Percentiles rank a stretch among this genome's conserved stretches.
Evolutionary conservation across 2,113 vertebrate species (phyloP).

Genomic region (Alethe diademata): DNA sequence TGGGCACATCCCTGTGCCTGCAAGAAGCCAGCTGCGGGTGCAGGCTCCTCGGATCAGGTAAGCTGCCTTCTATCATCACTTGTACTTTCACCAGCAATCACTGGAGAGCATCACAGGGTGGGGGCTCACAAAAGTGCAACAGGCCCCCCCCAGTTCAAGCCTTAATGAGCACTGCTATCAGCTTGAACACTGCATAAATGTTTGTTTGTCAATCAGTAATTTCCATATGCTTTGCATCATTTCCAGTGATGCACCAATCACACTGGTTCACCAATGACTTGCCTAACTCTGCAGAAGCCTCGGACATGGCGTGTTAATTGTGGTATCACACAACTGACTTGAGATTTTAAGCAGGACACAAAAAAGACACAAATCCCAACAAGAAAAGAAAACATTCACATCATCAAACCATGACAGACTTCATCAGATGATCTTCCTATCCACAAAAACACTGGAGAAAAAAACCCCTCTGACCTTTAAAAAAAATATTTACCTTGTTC

Average conservation of each 20-base stretch:
- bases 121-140: neutral
- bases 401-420: neutral
- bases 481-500: neutral
- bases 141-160: neutral
- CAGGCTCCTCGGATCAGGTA: neutral
- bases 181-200: neutral
- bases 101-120: neutral
- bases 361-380: neutral
- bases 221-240: neutral
- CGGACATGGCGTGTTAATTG: fast-evolving
- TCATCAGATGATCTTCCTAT: neutral
- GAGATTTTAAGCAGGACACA: neutral
- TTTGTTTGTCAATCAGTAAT: neutral
- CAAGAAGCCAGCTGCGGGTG: neutral
- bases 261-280: neutral
- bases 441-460: neutral
- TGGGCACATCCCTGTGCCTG: neutral
- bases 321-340: fast-evolving
- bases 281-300: neutral
- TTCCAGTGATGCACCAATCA: neutral
- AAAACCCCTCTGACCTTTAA: neutral
- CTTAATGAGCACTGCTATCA: neutral
- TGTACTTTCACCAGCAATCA: neutral
- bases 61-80: neutral
- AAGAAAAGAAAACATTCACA: neutral